Base-by-base conservation (phyloP, 2,797 vertebrate species). In the Neosalanx taihuensis region DNA sequence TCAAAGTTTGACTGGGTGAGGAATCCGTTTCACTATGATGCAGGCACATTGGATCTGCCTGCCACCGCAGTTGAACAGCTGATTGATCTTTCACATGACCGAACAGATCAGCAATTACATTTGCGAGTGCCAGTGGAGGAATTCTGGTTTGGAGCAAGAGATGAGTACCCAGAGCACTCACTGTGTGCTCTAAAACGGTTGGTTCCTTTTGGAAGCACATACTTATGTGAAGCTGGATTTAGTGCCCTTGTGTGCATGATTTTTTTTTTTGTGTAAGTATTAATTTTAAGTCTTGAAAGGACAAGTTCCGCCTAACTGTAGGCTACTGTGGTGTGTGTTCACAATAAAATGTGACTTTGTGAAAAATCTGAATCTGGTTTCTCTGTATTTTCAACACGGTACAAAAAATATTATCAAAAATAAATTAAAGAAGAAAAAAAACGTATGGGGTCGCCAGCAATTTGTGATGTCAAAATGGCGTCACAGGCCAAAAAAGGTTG, bases 1-100 rank as follows among this genome's bases (percentile, higher is more conserved):
- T 67, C 64, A 73, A 64, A 69, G 59, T 73, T 64, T 64, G 72
- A 74, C 46, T 74, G 72, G 66, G 49, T 74, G 51, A 64, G 59
- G 30, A 46, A 74, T 46, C 72, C 66, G 13, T 69, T 69, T 12
- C 46, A 69, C 58, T 69, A 20, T 69, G 66, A 74, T 69, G 20
- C 30, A 33, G 10, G 57, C 72, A 23, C 61, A 6, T 51, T 65
- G 49, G 53, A 65, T 17, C 53, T 72, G 63, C 58, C 65, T 15
- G 49, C 46, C 67, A 64, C 18, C 17, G n/a, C 58, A 15, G 31
- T 76, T 30, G 31, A 72, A 72, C 69, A 56, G 64, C 69, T 71
- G 49, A 71, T 75, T 30, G 64, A 71, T 18, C 57, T 71, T 18
- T 75, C 64, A 61, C 61, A 41, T 41, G 30, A 62, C 31, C 15